Percentiles rank a stretch among this genome's conserved stretches.
These are phyloP conservation scores for Corythoichthys intestinalis DNA, from an alignment of 2,113 vertebrate genomes.

Conservation along the genomic window DNA sequence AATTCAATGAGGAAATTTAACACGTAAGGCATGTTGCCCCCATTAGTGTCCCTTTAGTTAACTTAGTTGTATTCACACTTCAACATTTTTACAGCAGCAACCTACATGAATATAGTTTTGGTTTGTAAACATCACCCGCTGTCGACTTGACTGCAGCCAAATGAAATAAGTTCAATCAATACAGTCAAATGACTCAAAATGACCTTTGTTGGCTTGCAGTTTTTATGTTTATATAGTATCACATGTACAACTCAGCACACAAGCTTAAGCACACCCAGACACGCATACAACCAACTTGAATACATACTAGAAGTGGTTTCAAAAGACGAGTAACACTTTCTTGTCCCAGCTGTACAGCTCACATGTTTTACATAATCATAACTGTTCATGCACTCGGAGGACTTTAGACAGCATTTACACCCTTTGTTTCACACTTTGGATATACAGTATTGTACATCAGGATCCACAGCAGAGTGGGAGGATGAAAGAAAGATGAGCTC, in stretches of 20 bases:
- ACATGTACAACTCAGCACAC: conserved; percentile 44
- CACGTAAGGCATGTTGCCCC: conserved; percentile 25
- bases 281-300: conserved; percentile 25
- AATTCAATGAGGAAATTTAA: conserved; percentile 40
- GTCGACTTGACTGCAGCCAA: conserved; percentile 17
- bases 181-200: conserved; percentile 34
- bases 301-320: conserved; percentile 11
- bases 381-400: conserved; percentile 44
- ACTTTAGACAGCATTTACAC: conserved; percentile 58
- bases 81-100: conserved; percentile 31
- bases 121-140: conserved; percentile 5
- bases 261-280: conserved; percentile 23
- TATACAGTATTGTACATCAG: conserved; percentile 18
- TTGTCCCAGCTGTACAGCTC: conserved; percentile 52
- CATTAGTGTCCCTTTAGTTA: conserved; percentile 29
- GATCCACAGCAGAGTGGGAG: conserved; percentile 28
- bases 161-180: conserved; percentile 13
- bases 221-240: conserved; percentile 36
- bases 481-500: conserved; percentile 23
- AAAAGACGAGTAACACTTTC: conserved; percentile 13
- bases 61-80: conserved; percentile 50
- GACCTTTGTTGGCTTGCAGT: conserved; percentile 16
- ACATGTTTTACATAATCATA: conserved; percentile 27
- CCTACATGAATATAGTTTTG: conserved; percentile 10
- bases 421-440: conserved; percentile 17